Evolutionary conservation across 2,888 invertebrate genomes (phyloP).

Genomic region (Eupeodes luniger): DNA sequence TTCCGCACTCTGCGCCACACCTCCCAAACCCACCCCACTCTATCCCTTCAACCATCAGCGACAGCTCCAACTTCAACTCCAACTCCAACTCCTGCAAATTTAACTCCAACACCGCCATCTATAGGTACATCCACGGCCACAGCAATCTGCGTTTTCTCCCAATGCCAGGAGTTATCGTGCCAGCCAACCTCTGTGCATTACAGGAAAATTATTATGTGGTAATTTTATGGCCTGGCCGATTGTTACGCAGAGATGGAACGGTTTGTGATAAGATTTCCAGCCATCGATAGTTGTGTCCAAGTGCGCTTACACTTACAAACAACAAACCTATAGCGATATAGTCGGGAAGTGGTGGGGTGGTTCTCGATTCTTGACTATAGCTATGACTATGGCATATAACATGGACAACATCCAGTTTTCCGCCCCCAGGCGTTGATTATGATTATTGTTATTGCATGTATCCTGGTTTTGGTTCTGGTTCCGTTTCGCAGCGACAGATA

Average conservation of each 20-base stretch:
- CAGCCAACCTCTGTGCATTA: slow-evolving; percentile 38
- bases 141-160: slow-evolving; percentile 11
- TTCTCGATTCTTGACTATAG: slow-evolving; percentile 34
- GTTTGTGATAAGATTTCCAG: slow-evolving; percentile 67
- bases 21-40: not conserved
- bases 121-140: not conserved
- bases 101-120: not conserved
- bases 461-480: slow-evolving; percentile 72
- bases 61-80: not conserved
- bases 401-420: slow-evolving; percentile 54
- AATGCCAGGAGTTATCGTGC: not conserved
- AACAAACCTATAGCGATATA: not conserved
- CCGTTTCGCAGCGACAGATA: slow-evolving; percentile 46
- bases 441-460: slow-evolving; percentile 78
- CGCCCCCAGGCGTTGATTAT: slow-evolving; percentile 77
- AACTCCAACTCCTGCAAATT: not conserved
- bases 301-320: not conserved
- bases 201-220: slow-evolving; percentile 79
- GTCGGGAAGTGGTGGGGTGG: slow-evolving; percentile 48
- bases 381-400: not conserved
- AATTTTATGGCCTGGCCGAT: slow-evolving; percentile 78
- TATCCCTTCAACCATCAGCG: slow-evolving; percentile 7
- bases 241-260: slow-evolving; percentile 73
- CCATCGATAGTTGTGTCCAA: slow-evolving; percentile 70
- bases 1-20: slow-evolving; percentile 7